These are phyloP conservation scores for Lophotis ruficrista DNA, from an alignment of 2,113 vertebrate species.

Conservation along the genomic window DNA sequence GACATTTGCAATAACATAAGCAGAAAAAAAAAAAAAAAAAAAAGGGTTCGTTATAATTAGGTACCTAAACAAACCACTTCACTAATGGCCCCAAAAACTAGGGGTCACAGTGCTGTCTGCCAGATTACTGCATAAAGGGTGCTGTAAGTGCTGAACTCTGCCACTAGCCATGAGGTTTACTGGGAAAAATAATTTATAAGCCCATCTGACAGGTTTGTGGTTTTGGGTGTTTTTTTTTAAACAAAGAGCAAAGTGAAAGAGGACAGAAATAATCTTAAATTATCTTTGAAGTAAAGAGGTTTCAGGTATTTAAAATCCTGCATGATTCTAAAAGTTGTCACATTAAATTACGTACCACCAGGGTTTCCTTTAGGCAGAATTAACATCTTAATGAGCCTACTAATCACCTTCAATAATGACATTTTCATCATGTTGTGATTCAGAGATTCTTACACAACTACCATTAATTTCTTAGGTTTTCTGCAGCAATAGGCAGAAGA, in stretches of 20 bases:
- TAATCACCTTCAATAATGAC: background rate
- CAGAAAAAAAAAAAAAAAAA: background rate
- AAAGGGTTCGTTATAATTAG: background rate
- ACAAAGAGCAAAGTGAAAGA: background rate
- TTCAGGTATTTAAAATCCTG: background rate
- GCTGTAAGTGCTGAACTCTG: background rate
- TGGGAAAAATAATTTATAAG: background rate
- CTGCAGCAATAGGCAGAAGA: background rate
- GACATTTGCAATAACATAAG: background rate
- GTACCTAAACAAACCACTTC: background rate
- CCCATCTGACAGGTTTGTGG: background rate
- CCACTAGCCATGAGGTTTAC: background rate
- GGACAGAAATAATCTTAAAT: background rate
- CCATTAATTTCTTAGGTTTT: background rate
- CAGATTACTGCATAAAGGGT: background rate
- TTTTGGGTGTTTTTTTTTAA: background rate
- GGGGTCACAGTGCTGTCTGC: background rate
- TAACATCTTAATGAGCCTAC: background rate
- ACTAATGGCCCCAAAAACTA: background rate
- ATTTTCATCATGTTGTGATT: background rate
- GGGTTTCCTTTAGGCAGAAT: background rate
- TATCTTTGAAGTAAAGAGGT: background rate
- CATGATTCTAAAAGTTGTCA: background rate
- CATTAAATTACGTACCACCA: background rate
- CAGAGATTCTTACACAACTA: background rate